Base-by-base conservation (phyloP, 2,113 vertebrate species). In the Amazona vittata region DNA sequence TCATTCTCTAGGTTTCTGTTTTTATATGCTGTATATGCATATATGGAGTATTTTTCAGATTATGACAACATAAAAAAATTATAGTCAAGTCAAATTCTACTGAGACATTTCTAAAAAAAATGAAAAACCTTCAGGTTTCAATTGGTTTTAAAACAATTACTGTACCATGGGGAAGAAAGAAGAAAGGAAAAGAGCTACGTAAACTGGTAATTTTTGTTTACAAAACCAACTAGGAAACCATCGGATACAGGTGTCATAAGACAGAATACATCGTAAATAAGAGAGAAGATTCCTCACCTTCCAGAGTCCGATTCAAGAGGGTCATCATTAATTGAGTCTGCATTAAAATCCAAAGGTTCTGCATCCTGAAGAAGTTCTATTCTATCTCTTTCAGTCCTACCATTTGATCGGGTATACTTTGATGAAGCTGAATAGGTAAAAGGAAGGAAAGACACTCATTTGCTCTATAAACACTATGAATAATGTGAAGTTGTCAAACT, bases 301-400 rank as follows among this genome's bases (percentile, higher is more conserved):
- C 98, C 98, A 0, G 98, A 94, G 26, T 99, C 99, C 0, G 97
- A 52, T 44, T 99, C 99, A 83, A 98, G 97, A 31, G 98, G 96
- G 44, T 99, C 99, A 47, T 99, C 99, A 18, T 89, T 98, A 94
- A 99, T 94, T 4, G 98, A 92, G 18, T 99, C 99, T 15, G 99
- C 98, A 29, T 98, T 99, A 96, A 99, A 99, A 97, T 99, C 99
- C 95, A 99, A 93, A 12, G 99, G 99, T 78, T 99, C 99, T 5
- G 99, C 98, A 86, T 99, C 99, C 93, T 99, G 99, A 62, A 99
- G 98, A 53, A 99, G 98, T 96, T 99, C 99, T 64, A 99, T 98
- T 93, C 98, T 97, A 73, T 99, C 99, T 86, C 99, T 98, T 96
- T 99, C 99, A 8, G 98, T 96, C 47, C 98, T 98, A 41, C 97